Conservation (phyloP, 2,888 invertebrate genomes). For the Steinernema carpocapsae region DNA sequence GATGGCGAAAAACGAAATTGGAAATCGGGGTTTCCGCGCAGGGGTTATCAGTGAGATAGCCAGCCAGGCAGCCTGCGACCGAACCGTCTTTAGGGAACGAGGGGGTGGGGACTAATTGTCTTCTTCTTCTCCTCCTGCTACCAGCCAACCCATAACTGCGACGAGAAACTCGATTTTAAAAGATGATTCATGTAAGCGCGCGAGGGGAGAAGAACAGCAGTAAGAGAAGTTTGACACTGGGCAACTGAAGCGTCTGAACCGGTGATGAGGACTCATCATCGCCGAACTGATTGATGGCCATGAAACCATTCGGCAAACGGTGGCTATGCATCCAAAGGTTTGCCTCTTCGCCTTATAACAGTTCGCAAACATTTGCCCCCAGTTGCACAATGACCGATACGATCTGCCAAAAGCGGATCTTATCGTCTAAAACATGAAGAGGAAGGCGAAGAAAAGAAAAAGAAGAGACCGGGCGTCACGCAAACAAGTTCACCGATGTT, state of each 20-base stretch:
- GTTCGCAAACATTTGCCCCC: slow-evolving; percentile 10
- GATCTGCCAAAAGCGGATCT: slow-evolving; percentile 33
- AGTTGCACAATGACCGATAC: slow-evolving; percentile 33
- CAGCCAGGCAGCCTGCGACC: not conserved
- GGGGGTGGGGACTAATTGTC: slow-evolving; percentile 14
- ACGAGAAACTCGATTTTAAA: slow-evolving; percentile 24
- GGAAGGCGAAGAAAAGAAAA: not conserved
- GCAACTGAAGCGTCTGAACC: not conserved
- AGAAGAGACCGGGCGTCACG: slow-evolving; percentile 16
- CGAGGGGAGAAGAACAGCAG: not conserved
- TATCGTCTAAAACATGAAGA: slow-evolving; percentile 8
- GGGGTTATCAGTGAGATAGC: slow-evolving; percentile 22
- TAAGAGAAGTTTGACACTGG: not conserved
- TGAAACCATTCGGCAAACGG: not conserved
- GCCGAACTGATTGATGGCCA: not conserved
- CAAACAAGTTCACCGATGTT: slow-evolving; percentile 30
- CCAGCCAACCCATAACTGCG: slow-evolving; percentile 24
- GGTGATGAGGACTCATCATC: not conserved
- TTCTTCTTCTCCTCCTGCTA: not conserved
- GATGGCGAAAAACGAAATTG: not conserved
- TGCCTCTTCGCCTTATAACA: not conserved
- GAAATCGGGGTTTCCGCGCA: not conserved
- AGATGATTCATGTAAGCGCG: slow-evolving; percentile 30
- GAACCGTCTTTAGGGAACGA: slow-evolving; percentile 30
- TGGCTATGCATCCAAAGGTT: slow-evolving; percentile 10